Base-by-base conservation (phyloP, 2,888 invertebrate species). In the Sceliomorpha sp. region DNA sequence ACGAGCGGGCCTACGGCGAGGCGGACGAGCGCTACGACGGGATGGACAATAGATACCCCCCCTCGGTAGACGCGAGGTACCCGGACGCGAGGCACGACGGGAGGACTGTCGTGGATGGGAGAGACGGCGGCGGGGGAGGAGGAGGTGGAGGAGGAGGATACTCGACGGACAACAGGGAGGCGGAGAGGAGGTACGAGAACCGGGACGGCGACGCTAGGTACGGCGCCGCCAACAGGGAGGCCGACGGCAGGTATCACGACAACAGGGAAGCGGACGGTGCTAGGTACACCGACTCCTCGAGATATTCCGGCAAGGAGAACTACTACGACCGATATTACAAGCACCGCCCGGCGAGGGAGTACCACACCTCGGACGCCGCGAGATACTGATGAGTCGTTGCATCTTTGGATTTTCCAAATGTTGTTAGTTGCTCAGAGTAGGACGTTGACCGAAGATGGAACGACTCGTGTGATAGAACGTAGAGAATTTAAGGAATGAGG, bases 251-350 rank as follows among this genome's bases (percentile, higher is more conserved):
- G 31, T 74, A 78, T 26, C 73, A 74, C 0, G 84, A 84, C 1
- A 67, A 59, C 2, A 73, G 82, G 39, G 83, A 83, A 15, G 36
- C 72, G 13, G 86, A 85, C 13, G 70, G 56, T 10, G n/a, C n/a
- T n/a, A 72, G 80, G 37, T 79, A 75, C 68, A 64, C 66, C 12
- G 77, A 77, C 7, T 50, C 73, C 3, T 60, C 76, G 15, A 70
- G 79, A 32, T 79, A 82, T 51, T 74, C 79, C 6, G 34, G 80
- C 24, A 88, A 87, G 62, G 88, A 88, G 45, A 87, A 86, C 56
- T 88, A 88, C 66, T 88, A 88, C 67, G 88, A 88, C 60, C 81
- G 88, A 26, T 88, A 88, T 68, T 88, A 88, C 78, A 88, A 88
- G 71, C 84, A 86, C 56, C 78, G 88, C 44, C 84, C 86, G 0